Evolutionary conservation across 2,797 vertebrate species (phyloP), one percentile per base, ranked within the genome.

Genomic region (Argentina silus): DNA sequence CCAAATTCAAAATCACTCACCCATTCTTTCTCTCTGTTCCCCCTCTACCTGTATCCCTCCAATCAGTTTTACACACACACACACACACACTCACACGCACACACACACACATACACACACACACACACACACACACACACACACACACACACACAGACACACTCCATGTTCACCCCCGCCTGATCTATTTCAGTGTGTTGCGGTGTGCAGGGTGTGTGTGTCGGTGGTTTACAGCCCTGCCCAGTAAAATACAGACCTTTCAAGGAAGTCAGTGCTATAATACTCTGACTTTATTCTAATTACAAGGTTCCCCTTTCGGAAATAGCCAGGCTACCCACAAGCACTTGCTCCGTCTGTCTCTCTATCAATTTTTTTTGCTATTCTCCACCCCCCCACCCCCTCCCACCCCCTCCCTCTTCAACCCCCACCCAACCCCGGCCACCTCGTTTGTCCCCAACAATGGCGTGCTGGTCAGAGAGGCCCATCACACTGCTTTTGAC

Each of bases 161-260:
- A 76, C 85, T 76, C 75, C 68, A 7, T 75, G 84, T 81, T 85
- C 86, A 87, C 81, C 83, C 83, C 69, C 83, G 86, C 90, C 89
- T 86, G 83, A 92, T 93, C 93, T 95, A 95, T 95, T 95, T 93
- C 81, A 10, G 92, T 91, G 87, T 87, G 84, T 84, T 91, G 93
- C 87, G 91, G 91, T 85, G 65, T 86, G 80, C 72, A 88, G 92
- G 90, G 93, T 92, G 80, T 81, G 79, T 81, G 91, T 89, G 86
- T 88, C 83, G 14, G 68, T 75, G 88, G 74, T 93, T 89, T 90
- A 87, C 85, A 67, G 92, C 93, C 94, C 92, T 87, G 92, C 94
- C 93, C 92, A 90, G 90, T 92, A 95, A 94, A 95, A 91, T 95
- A 94, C 89, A 94, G 93, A 93, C 88, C 91, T 89, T 92, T 90